Evolutionary conservation across 2,888 invertebrate genomes (phyloP).

Genomic region (Clitarchus hookeri): DNA sequence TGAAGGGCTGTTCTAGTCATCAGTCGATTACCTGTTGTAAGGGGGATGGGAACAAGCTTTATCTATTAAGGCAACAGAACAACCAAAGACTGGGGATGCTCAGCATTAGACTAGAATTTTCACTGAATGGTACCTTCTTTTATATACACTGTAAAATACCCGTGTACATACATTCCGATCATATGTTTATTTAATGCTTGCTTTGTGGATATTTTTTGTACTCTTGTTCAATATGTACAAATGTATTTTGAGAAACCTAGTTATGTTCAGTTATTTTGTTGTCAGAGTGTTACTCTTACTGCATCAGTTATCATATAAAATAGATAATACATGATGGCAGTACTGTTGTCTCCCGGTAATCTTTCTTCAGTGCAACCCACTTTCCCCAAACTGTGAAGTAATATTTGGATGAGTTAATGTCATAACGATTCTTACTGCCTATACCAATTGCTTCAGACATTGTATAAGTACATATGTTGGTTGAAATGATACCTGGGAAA

Average conservation of each 20-base stretch:
- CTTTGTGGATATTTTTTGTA: neutral
- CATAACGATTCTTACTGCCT: too few relatives aligned
- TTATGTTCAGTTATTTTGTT: neutral
- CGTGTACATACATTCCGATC: neutral
- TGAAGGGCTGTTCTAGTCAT: conserved; percentile 36
- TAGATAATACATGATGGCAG: neutral
- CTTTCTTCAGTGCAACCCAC: too few relatives aligned
- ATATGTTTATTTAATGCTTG: neutral
- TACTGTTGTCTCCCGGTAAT: neutral
- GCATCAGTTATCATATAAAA: neutral
- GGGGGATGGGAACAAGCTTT: neutral
- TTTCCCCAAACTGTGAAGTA: too few relatives aligned
- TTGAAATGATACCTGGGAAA: too few relatives aligned
- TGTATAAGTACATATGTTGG: too few relatives aligned
- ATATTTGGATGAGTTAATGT: too few relatives aligned
- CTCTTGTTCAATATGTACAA: neutral
- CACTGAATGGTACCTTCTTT: neutral
- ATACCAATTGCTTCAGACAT: too few relatives aligned
- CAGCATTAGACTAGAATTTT: neutral
- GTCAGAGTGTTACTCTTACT: neutral
- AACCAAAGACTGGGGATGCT: conserved; percentile 16
- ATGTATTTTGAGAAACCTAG: neutral
- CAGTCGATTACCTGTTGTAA: neutral
- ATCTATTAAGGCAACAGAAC: neutral
- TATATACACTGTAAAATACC: conserved; percentile 15